A percentile compares a stretch with the other conserved stretches of the same genome.
Evolutionary conservation across 2,888 invertebrate species (phyloP).

Genomic region (Acleris emargana): DNA sequence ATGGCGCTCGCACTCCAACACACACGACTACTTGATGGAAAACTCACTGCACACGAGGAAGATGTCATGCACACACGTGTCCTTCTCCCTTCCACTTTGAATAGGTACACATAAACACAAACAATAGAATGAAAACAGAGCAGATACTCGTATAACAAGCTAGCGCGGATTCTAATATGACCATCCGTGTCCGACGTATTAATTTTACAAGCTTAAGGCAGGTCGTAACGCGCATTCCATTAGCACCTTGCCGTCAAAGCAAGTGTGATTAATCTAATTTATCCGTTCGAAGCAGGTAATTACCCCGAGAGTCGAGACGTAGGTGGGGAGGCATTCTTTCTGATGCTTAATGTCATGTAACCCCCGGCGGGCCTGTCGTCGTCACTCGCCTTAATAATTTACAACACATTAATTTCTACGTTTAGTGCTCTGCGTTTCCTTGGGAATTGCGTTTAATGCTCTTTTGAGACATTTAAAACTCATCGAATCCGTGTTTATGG

Average conservation of each 20-base stretch:
- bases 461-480: constrained; percentile 35
- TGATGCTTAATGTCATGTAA: constrained; percentile 46
- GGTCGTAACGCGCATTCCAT: constrained; percentile 64
- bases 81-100: constrained; percentile 9
- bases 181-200: constrained; percentile 40
- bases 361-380: constrained; percentile 45
- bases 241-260: constrained; percentile 70
- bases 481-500: constrained; percentile 29
- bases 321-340: constrained; percentile 51
- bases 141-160: neutral
- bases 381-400: constrained; percentile 59
- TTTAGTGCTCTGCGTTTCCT: constrained; percentile 50
- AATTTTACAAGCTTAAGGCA: constrained; percentile 51
- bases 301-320: constrained; percentile 59
- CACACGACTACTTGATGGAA: constrained; percentile 37
- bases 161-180: constrained; percentile 11
- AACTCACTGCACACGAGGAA: constrained; percentile 28
- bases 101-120: neutral
- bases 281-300: constrained; percentile 68
- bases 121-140: constrained; percentile 8
- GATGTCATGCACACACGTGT: constrained; percentile 22
- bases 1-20: constrained; percentile 36
- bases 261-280: constrained; percentile 75
- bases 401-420: constrained; percentile 50
- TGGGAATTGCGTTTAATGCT: constrained; percentile 34